phyloP scores from a whole-genome alignment of 1,140 invertebrate genomes.

The Drosophila equinoxialis region DNA sequence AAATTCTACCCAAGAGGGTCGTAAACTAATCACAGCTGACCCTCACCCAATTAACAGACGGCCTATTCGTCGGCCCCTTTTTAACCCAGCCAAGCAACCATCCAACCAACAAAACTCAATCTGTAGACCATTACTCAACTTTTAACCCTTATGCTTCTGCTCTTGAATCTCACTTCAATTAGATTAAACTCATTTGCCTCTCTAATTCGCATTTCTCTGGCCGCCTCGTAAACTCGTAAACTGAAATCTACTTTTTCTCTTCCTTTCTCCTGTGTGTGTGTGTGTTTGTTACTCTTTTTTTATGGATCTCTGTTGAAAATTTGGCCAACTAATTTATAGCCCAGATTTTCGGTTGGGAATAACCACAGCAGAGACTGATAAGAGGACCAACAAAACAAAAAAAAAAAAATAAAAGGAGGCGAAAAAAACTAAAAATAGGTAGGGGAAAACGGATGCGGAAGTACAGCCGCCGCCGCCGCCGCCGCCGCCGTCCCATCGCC shows the following conservation, averaged over 20 bases:
- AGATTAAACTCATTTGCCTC: slow-evolving; percentile 67
- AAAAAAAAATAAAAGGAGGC: background rate
- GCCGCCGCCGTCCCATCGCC: background rate
- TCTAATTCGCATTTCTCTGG: slow-evolving; percentile 34
- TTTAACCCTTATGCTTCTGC: slow-evolving; percentile 33
- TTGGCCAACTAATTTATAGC: slow-evolving; percentile 70
- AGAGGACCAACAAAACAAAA: background rate
- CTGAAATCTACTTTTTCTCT: slow-evolving; percentile 8
- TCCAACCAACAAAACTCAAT: slow-evolving; percentile 33
- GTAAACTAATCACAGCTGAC: slow-evolving; percentile 14
- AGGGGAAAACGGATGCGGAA: slow-evolving; percentile 47
- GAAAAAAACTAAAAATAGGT: background rate
- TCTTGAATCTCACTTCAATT: slow-evolving; percentile 61
- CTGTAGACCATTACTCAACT: slow-evolving; percentile 27
- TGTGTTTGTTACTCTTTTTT: slow-evolving; percentile 18
- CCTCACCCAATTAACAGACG: slow-evolving; percentile 52
- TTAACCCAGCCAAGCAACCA: slow-evolving; percentile 17
- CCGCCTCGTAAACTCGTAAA: slow-evolving; percentile 20
- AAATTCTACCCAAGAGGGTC: slow-evolving; percentile 1
- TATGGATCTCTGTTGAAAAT: slow-evolving; percentile 49
- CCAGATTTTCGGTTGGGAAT: slow-evolving; percentile 50
- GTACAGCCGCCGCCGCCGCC: slow-evolving; percentile 28
- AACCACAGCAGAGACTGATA: slow-evolving; percentile 34
- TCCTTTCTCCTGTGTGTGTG: background rate
- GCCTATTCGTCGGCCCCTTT: background rate